Percentiles rank a stretch among this genome's conserved stretches.
Evolutionary conservation across 2,797 vertebrate genomes (phyloP).

Genomic region (Columba guinea): DNA sequence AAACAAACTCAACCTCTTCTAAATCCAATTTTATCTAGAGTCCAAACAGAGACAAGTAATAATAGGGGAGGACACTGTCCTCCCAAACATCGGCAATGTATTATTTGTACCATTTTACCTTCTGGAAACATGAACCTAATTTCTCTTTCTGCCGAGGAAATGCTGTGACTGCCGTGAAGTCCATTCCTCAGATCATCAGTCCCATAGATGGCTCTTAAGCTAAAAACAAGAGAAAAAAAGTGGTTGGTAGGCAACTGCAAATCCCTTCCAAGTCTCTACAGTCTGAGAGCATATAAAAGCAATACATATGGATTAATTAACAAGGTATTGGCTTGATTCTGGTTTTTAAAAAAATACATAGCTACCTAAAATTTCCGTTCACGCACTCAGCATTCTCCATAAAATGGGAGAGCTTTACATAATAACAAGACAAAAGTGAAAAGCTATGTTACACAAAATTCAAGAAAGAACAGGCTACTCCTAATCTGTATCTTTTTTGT

Average conservation of each 20-base stretch:
- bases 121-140: constrained; percentile 93
- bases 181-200: constrained; percentile 91
- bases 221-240: constrained; percentile 69
- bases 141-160: constrained; percentile 87
- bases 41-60: neutral
- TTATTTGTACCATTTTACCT: constrained; percentile 75
- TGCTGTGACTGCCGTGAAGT: constrained; percentile 89
- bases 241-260: neutral
- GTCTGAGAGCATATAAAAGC: neutral
- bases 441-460: neutral
- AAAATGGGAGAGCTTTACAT: neutral
- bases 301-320: neutral
- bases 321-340: neutral
- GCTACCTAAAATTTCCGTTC: neutral
- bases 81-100: neutral
- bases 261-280: neutral
- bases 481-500: neutral
- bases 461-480: neutral
- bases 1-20: neutral
- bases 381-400: neutral
- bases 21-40: neutral
- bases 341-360: neutral
- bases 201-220: constrained; percentile 92
- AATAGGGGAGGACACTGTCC: neutral
- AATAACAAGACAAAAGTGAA: neutral